phyloP scores from a whole-genome alignment of 30 jellyfish, hydroid and myxozoan species.

The Pelagia noctiluca region DNA sequence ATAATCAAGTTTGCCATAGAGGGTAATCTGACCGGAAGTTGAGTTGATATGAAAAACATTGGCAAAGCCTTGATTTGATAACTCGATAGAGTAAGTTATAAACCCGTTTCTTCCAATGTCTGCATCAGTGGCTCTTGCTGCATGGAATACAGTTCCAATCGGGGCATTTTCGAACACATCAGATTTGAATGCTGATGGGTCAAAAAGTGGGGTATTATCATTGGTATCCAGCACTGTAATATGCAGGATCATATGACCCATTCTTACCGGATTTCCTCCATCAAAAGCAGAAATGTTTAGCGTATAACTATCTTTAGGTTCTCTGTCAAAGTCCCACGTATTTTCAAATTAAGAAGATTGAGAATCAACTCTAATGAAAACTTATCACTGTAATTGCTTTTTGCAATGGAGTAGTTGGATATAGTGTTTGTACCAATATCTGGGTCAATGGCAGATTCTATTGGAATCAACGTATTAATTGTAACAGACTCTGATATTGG shows the following conservation, averaged over 20 bases:
- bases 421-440: conserved; percentile 64
- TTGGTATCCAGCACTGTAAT: conserved; percentile 72
- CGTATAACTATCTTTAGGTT: conserved; percentile 23
- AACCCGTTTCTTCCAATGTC: conserved; percentile 72
- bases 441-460: conserved; percentile 70
- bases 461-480: conserved; percentile 58
- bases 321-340: conserved; percentile 73
- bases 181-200: conserved; percentile 40
- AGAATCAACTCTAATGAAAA: conserved; percentile 66
- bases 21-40: conserved; percentile 51
- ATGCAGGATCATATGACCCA: conserved; percentile 44
- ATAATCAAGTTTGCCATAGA: conserved; percentile 55
- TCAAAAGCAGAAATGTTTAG: conserved; percentile 76
- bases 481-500: conserved; percentile 65
- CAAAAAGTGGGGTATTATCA: conserved; percentile 81
- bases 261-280: conserved; percentile 34
- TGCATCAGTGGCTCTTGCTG: conserved; percentile 74
- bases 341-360: conserved; percentile 55
- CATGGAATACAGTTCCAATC: conserved; percentile 62
- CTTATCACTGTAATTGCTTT: conserved; percentile 66
- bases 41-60: conserved; percentile 38
- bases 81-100: conserved; percentile 46
- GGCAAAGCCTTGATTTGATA: neutral
- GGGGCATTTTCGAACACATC: conserved; percentile 78
- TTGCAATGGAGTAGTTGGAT: conserved; percentile 62